Evolutionary conservation across 1,140 invertebrate genomes (phyloP).

Genomic region (Neomicropteryx cornuta): DNA sequence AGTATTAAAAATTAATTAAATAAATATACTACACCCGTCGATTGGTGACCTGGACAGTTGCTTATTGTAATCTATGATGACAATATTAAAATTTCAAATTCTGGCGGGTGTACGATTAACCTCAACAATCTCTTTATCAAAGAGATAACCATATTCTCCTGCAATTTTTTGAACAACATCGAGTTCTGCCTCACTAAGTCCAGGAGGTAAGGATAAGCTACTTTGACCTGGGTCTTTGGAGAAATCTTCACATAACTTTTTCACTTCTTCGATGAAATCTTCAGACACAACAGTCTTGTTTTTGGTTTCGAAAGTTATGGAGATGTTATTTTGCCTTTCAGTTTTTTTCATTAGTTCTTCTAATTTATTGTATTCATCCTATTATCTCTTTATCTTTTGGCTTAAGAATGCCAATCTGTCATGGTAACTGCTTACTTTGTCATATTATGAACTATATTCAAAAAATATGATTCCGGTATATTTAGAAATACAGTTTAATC

Average conservation of each 20-base stretch:
- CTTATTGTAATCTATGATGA: too few relatives aligned
- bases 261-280: background rate
- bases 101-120: too few relatives aligned
- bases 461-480: too few relatives aligned
- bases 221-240: background rate
- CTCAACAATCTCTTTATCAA: too few relatives aligned
- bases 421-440: too few relatives aligned
- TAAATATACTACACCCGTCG: too few relatives aligned
- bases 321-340: background rate
- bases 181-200: background rate
- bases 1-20: too few relatives aligned
- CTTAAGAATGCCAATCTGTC: too few relatives aligned
- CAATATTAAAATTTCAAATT: too few relatives aligned
- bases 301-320: background rate
- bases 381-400: constrained; percentile 3
- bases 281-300: background rate
- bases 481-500: too few relatives aligned
- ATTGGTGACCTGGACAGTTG: too few relatives aligned
- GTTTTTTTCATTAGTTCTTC: constrained; percentile 1
- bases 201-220: background rate
- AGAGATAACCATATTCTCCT: background rate
- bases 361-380: constrained; percentile 3
- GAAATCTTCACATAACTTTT: background rate
- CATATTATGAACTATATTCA: too few relatives aligned
- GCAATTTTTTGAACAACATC: background rate